Evolutionary conservation across 2,888 invertebrate species (phyloP), one percentile per base, ranked within the genome.

Genomic region (Piscicola geometra): DNA sequence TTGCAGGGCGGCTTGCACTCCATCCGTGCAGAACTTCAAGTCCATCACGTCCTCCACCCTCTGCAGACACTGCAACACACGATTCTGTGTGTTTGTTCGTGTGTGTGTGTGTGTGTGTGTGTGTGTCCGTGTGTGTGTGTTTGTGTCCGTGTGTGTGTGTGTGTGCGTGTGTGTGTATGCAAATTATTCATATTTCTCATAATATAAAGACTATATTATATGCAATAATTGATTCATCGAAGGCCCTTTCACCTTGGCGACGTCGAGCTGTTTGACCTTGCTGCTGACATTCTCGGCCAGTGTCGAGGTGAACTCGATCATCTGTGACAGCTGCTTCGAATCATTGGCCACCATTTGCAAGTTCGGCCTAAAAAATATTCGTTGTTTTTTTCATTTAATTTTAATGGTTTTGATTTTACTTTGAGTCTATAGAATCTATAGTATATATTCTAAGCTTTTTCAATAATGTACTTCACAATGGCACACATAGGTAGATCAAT

Each of bases 41-140:
- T 98, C 97, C 77, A 97, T 90, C 56, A 98, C 88, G 85, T 98
- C 97, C 82, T 95, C 93, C 0, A 98, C 96, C 76, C 97, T 88
- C 81, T 92, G 91, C 85, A 98, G 93, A 82, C 95, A 96, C 81
- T 94, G 94, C 1, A 93, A 93, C 0, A 98, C 97, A 76, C 94
- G 90, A 79, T 91, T 92, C 90, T 93, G 83, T 50, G 33, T 50
- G 28, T 9, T n/a, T n/a, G n/a, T n/a, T n/a, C n/a, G n/a, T n/a
- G n/a, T n/a, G n/a, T n/a, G n/a, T n/a, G n/a, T n/a, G n/a, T n/a
- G n/a, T n/a, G n/a, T n/a, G n/a, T n/a, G n/a, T n/a, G n/a, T n/a
- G n/a, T n/a, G n/a, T n/a, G n/a, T n/a, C n/a, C n/a, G n/a, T n/a
- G n/a, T n/a, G n/a, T n/a, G n/a, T n/a, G n/a, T n/a, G n/a, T n/a